A percentile compares a stretch with the other conserved stretches of the same genome.
Conservation (phyloP, 2,888 invertebrate genomes). For the Drosophila siamana region DNA sequence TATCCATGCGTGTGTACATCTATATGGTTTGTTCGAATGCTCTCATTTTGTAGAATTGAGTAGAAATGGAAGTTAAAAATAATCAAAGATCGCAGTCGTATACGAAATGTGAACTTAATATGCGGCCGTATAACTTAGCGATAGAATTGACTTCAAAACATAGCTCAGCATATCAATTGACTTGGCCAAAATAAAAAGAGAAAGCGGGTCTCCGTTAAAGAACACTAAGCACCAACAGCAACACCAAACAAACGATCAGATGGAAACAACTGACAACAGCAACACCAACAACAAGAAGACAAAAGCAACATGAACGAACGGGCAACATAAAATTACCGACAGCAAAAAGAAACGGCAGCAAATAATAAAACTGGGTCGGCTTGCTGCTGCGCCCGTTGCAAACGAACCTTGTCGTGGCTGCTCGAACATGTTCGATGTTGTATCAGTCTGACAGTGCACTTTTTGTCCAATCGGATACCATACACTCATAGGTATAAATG, state of each 20-base stretch:
- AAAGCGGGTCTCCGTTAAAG: slow-evolving; percentile 69
- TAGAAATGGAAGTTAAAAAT: slow-evolving; percentile 15
- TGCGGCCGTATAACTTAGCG: slow-evolving; percentile 30
- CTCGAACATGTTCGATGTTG: slow-evolving; percentile 38
- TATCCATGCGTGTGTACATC: no score
- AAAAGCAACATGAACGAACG: not conserved
- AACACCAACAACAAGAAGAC: slow-evolving; percentile 4
- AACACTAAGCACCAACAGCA: slow-evolving; percentile 62
- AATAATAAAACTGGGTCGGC: slow-evolving; percentile 78
- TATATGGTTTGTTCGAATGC: slow-evolving; percentile 1
- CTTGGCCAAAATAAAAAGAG: slow-evolving; percentile 75
- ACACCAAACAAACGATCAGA: slow-evolving; percentile 45
- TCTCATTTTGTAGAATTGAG: slow-evolving; percentile 3
- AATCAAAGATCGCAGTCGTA: slow-evolving; percentile 33
- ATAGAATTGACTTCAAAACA: slow-evolving; percentile 49
- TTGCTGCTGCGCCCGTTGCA: slow-evolving; percentile 31
- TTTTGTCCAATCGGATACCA: slow-evolving; percentile 16
- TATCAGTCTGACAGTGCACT: slow-evolving; percentile 15
- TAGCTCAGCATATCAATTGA: slow-evolving; percentile 72
- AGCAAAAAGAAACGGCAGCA: slow-evolving; percentile 55
- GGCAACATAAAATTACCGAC: slow-evolving; percentile 43
- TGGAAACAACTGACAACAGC: slow-evolving; percentile 49
- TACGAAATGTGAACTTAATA: slow-evolving; percentile 48
- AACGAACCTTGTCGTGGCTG: slow-evolving; percentile 11
- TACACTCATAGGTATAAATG: not conserved